Percentiles rank a stretch among this genome's conserved stretches.
phyloP scores from a whole-genome alignment of 2,797 vertebrate genomes.

The Micromesistius poutassou region DNA sequence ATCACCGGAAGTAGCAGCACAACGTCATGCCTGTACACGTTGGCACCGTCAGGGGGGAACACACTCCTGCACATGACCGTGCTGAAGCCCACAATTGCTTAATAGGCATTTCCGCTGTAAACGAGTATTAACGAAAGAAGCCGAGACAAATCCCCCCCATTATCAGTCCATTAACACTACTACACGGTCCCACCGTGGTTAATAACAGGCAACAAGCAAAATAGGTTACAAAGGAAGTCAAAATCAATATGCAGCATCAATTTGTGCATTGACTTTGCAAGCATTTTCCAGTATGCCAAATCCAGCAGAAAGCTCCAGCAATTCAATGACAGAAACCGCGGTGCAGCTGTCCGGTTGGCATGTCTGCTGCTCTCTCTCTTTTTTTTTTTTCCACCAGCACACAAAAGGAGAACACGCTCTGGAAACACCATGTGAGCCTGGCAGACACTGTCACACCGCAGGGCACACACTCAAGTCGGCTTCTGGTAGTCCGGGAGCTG shows the following conservation, averaged over 20 bases:
- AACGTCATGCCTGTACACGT: background rate
- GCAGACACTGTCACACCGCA: constrained; percentile 27
- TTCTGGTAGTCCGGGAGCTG: background rate
- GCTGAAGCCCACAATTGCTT: background rate
- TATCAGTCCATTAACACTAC: background rate
- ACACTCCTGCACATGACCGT: background rate
- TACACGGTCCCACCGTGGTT: background rate
- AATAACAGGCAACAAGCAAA: too few species aligned
- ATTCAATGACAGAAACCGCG: constrained; percentile 36
- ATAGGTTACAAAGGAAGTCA: background rate
- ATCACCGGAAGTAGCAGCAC: background rate
- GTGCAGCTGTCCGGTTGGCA: constrained; percentile 57
- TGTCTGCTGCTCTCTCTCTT: constrained; percentile 38
- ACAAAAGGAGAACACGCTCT: constrained; percentile 58
- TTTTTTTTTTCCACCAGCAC: constrained; percentile 16
- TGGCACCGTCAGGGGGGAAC: background rate
- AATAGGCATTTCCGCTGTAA: background rate
- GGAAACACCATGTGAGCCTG: constrained; percentile 24
- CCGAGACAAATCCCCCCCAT: background rate
- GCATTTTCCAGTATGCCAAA: background rate
- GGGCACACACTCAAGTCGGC: background rate
- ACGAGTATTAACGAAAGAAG: background rate
- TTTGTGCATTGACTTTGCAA: background rate
- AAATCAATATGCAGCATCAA: background rate
- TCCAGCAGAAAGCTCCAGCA: constrained; percentile 23